phyloP scores from a whole-genome alignment of 2,113 vertebrate species.

The Zingel zingel region DNA sequence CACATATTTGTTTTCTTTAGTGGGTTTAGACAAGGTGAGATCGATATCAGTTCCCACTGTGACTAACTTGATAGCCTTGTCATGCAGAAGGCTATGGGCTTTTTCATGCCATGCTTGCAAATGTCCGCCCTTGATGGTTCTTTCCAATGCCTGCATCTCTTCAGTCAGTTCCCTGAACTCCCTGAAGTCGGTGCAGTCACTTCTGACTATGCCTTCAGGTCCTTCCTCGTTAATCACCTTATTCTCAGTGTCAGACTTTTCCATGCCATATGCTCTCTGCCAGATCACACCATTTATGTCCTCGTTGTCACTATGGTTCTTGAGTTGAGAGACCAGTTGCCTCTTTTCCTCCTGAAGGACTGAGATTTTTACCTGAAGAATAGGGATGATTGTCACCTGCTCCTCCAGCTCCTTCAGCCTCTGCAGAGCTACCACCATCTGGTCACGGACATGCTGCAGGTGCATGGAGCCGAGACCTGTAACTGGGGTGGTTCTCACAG shows the following conservation, averaged over 20 bases:
- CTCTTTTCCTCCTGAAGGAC: constrained; percentile 96
- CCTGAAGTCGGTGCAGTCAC: constrained; percentile 79
- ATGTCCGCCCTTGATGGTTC: constrained; percentile 86
- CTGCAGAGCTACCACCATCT: constrained; percentile 96
- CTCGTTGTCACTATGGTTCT: constrained; percentile 84
- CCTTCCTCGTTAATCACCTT: constrained; percentile 84
- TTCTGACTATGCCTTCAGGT: constrained; percentile 77
- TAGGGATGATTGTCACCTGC: constrained; percentile 95
- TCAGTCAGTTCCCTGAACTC: constrained; percentile 91
- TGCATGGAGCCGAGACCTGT: constrained; percentile 89
- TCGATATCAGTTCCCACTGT: constrained; percentile 83
- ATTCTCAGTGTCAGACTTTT: constrained; percentile 78
- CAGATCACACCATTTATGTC: constrained; percentile 76
- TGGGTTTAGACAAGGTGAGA: constrained; percentile 58
- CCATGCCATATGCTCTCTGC: constrained; percentile 84
- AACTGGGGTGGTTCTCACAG: constrained; percentile 90
- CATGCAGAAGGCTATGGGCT: constrained; percentile 25
- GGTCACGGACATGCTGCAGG: constrained; percentile 94
- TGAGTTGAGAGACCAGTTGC: constrained; percentile 89
- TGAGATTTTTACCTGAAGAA: constrained; percentile 96
- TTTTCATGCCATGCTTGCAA: constrained; percentile 73
- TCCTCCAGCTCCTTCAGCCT: constrained; percentile 96
- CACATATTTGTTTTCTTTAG: constrained; percentile 78
- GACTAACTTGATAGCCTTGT: constrained; percentile 78
- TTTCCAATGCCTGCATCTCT: constrained; percentile 91